Conservation (phyloP, 2,888 invertebrate genomes). For the Empis livida region DNA sequence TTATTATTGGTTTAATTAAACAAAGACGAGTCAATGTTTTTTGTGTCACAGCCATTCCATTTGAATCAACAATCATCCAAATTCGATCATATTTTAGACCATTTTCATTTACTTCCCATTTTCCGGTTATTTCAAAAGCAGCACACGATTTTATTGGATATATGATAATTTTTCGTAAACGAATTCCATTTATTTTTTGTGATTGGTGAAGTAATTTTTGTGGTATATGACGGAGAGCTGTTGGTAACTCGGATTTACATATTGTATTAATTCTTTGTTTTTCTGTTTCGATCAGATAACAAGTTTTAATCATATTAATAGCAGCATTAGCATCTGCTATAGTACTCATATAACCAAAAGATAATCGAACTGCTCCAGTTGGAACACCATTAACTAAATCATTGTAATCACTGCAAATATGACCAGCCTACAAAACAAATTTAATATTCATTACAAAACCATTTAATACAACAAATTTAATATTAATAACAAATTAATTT, state of each 20-base stretch:
- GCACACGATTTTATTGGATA: slow-evolving; percentile 91
- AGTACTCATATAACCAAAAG: slow-evolving; percentile 85
- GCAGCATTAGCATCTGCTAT: slow-evolving; percentile 56
- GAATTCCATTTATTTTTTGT: slow-evolving; percentile 3
- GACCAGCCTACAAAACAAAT: slow-evolving; percentile 49
- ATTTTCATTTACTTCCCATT: slow-evolving; percentile 60
- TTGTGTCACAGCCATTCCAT: slow-evolving; percentile 77
- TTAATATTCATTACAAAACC: too few relatives aligned
- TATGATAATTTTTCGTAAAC: slow-evolving; percentile 45
- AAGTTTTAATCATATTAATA: slow-evolving; percentile 58
- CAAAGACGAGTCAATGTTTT: slow-evolving; percentile 72
- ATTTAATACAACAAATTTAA: too few relatives aligned
- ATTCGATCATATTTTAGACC: slow-evolving; percentile 82
- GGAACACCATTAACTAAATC: slow-evolving; percentile 78
- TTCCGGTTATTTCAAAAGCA: slow-evolving; percentile 49
- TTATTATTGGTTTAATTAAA: slow-evolving; percentile 58
- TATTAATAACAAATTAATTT: too few relatives aligned
- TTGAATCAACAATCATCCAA: slow-evolving; percentile 82
- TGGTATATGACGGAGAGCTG: slow-evolving; percentile 20
- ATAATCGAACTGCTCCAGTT: slow-evolving; percentile 83
- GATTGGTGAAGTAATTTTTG: slow-evolving; percentile 16
- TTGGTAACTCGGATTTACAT: slow-evolving; percentile 19
- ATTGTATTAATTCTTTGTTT: slow-evolving; percentile 19
- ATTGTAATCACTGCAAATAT: slow-evolving; percentile 79
- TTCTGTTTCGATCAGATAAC: slow-evolving; percentile 44